Conservation (phyloP, 2,113 vertebrate genomes). For the Zootoca vivipara region DNA sequence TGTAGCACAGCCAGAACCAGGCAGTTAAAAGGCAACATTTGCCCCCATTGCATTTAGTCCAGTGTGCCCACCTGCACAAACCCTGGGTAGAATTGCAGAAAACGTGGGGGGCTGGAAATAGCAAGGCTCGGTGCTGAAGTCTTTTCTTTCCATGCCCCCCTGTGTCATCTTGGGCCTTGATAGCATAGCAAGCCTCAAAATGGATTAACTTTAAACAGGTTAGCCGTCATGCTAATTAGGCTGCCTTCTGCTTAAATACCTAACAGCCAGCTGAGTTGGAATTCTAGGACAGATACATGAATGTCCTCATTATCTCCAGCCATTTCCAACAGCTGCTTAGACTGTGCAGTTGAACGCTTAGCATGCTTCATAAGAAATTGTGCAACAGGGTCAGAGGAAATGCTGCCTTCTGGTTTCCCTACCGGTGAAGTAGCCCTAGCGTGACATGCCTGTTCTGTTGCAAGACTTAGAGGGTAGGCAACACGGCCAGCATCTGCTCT, state of each 20-base stretch:
- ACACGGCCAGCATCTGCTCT: background rate
- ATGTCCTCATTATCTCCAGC: background rate
- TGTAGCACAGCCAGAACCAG: background rate
- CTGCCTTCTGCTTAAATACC: background rate
- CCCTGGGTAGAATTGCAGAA: background rate
- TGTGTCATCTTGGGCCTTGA: background rate
- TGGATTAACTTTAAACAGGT: rapidly evolving
- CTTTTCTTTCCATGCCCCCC: background rate
- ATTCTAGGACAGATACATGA: background rate
- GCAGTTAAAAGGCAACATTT: background rate
- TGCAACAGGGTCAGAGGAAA: background rate
- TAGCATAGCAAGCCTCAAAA: background rate
- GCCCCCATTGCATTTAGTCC: rapidly evolving
- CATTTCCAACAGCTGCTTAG: background rate
- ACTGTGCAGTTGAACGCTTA: background rate
- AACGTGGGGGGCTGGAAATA: background rate
- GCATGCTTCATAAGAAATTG: rapidly evolving
- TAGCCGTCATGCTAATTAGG: rapidly evolving
- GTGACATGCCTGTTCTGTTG: background rate
- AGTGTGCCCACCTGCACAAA: background rate
- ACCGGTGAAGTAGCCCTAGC: background rate
- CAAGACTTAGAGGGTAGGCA: background rate
- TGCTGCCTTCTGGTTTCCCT: background rate
- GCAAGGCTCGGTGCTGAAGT: background rate
- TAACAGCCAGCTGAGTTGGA: background rate